phyloP scores from a whole-genome alignment of 2,113 vertebrate species.

The Origma solitaria region DNA sequence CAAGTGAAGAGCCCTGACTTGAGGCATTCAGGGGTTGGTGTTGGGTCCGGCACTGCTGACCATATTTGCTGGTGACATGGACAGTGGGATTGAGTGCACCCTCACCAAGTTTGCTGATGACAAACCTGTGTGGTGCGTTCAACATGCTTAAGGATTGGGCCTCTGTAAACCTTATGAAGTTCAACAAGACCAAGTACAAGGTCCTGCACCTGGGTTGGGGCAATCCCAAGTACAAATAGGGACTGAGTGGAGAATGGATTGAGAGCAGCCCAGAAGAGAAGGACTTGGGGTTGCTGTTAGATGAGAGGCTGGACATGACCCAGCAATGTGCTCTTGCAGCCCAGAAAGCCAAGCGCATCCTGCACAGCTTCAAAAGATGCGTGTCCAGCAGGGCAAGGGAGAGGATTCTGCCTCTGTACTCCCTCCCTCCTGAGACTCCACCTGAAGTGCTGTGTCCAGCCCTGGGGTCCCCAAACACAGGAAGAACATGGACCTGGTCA shows the following conservation, averaged over 20 bases:
- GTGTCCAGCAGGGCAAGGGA: background rate
- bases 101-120: background rate
- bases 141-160: fast-evolving
- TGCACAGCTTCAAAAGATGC: background rate
- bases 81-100: fast-evolving
- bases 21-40: background rate
- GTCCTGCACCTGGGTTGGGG: no score
- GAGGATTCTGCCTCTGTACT: background rate
- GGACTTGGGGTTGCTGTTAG: background rate
- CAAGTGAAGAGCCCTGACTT: background rate
- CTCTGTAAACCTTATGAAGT: background rate
- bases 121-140: fast-evolving
- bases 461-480: background rate
- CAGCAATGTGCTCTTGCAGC: background rate
- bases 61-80: background rate
- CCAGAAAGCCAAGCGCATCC: background rate
- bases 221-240: background rate
- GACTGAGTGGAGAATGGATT: background rate
- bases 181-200: background rate
- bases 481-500: background rate
- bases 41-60: background rate
- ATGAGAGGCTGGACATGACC: background rate
- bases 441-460: background rate
- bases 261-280: background rate
- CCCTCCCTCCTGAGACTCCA: background rate